Evolutionary conservation across 2,888 invertebrate species (phyloP).

Genomic region (Gymnosoma rotundatum): DNA sequence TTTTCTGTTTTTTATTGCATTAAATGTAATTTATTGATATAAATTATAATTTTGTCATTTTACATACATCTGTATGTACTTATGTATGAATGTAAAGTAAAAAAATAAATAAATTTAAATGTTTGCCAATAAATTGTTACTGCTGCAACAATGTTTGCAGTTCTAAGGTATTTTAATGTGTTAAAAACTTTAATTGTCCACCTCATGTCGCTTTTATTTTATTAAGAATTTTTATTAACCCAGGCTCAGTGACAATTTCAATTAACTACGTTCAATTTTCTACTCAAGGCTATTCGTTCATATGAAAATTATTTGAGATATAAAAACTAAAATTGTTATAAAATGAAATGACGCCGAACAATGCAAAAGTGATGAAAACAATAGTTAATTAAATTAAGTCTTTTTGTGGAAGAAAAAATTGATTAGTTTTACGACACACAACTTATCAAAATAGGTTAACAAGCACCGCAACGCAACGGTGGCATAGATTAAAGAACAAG

Average conservation of each 20-base stretch:
- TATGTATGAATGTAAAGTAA: too few species aligned
- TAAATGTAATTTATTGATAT: not conserved
- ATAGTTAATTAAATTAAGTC: conserved; percentile 51
- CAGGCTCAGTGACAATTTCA: conserved; percentile 31
- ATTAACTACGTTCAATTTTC: conserved; percentile 17
- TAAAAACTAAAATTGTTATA: conserved; percentile 37
- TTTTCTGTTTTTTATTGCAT: not conserved
- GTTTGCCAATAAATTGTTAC: too few species aligned
- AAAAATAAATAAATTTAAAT: too few species aligned
- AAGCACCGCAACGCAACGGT: conserved; percentile 11
- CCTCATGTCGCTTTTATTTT: conserved; percentile 25
- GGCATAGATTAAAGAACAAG: conserved; percentile 42
- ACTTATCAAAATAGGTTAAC: conserved; percentile 65
- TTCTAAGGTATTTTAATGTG: not conserved
- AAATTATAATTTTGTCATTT: too few species aligned
- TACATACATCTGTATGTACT: too few species aligned
- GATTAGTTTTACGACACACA: conserved; percentile 55
- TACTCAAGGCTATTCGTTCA: conserved; percentile 43
- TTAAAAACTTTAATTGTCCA: conserved; percentile 21
- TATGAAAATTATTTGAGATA: conserved; percentile 42
- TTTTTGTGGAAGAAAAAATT: conserved; percentile 33
- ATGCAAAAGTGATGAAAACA: conserved; percentile 52
- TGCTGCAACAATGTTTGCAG: too few species aligned
- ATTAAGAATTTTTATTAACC: conserved; percentile 33
- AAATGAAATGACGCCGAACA: conserved; percentile 39